Evolutionary conservation across 2,888 invertebrate genomes (phyloP).

Genomic region (Tetragonula carbonaria): DNA sequence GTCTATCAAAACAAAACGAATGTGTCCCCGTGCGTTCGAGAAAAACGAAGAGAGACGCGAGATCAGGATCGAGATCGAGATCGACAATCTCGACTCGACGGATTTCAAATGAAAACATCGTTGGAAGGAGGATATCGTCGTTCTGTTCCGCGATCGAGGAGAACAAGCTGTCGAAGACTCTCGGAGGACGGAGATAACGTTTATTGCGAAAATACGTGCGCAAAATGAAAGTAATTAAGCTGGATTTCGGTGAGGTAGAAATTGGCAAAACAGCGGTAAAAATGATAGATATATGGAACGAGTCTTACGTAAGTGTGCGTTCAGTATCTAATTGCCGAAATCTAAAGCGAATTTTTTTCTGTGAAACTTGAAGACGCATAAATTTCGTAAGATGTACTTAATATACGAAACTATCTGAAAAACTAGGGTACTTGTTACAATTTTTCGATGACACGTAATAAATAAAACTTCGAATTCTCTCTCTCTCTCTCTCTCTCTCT

Average conservation of each 20-base stretch:
- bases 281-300: constrained; percentile 74
- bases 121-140: neutral
- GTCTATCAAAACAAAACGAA: constrained; percentile 60
- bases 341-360: neutral
- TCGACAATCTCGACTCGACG: constrained; percentile 21
- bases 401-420: neutral
- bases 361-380: neutral
- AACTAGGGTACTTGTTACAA: neutral
- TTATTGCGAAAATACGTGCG: neutral
- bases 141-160: neutral
- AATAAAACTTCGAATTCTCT: neutral
- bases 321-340: neutral
- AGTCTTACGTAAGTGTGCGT: constrained; percentile 69
- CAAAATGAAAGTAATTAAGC: constrained; percentile 41
- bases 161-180: neutral
- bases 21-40: constrained; percentile 12
- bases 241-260: constrained; percentile 74
- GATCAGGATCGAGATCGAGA: constrained; percentile 26
- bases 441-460: neutral
- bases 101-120: constrained; percentile 24
- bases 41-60: constrained; percentile 8
- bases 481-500: neutral
- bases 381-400: neutral
- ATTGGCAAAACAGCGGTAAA: constrained; percentile 67
- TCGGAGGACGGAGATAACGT: neutral